phyloP scores from a whole-genome alignment of 2,113 vertebrate genomes.

The Myanophis thanlyinensis region DNA sequence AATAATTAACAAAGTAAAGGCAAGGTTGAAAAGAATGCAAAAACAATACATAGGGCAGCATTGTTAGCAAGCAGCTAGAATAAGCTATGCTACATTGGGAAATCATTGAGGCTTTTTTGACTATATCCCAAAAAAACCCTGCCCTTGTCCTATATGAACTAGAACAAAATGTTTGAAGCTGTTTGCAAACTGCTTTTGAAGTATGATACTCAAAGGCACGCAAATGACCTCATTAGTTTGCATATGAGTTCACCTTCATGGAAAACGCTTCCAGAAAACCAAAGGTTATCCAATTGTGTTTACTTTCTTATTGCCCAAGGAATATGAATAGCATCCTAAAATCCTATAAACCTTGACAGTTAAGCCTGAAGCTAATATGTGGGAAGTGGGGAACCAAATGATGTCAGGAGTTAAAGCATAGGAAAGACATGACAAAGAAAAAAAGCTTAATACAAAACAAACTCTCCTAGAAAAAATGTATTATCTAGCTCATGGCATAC shows the following conservation, averaged over 20 bases:
- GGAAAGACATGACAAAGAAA: constrained; percentile 28
- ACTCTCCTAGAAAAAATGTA: constrained; percentile 39
- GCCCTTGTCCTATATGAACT: background rate
- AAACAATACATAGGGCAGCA: background rate
- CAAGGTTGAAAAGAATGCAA: background rate
- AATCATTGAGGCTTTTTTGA: background rate
- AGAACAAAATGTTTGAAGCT: background rate
- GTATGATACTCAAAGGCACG: constrained; percentile 17
- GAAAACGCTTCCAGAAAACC: constrained; percentile 31
- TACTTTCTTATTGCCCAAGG: constrained; percentile 36
- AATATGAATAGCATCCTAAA: constrained; percentile 32
- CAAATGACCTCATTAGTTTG: constrained; percentile 31
- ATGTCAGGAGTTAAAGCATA: background rate
- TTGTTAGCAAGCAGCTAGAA: background rate
- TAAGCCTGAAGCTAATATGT: constrained; percentile 1
- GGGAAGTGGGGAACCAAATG: background rate
- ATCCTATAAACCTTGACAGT: constrained; percentile 26
- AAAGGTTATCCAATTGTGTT: constrained; percentile 34
- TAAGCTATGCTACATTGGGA: background rate
- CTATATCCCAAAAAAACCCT: background rate
- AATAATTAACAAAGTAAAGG: background rate
- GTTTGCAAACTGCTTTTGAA: constrained; percentile 21
- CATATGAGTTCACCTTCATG: constrained; percentile 32
- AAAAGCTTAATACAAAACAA: constrained; percentile 7
- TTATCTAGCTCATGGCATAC: constrained; percentile 33